These are phyloP conservation scores for Larimichthys crocea DNA, from an alignment of 2,113 vertebrate genomes.

Conservation along the genomic window DNA sequence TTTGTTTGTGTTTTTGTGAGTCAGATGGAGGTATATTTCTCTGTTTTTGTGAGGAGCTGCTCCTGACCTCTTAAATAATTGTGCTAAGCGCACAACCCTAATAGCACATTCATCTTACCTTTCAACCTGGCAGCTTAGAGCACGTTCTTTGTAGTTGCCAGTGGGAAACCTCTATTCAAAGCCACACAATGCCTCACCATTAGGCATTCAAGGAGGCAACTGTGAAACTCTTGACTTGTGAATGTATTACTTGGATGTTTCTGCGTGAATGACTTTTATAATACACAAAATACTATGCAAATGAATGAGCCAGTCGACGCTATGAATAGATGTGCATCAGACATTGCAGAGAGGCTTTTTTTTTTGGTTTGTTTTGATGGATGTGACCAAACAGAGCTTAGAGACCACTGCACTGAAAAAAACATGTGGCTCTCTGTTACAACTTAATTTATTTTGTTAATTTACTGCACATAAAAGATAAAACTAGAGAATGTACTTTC, in stretches of 20 bases:
- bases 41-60: background rate
- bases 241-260: constrained; percentile 46
- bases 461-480: constrained; percentile 29
- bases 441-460: constrained; percentile 38
- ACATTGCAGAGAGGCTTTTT: constrained; percentile 1
- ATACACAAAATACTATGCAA: constrained; percentile 50
- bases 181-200: background rate
- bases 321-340: constrained; percentile 27
- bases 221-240: constrained; percentile 11
- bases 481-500: background rate
- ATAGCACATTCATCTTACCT: background rate
- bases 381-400: constrained; percentile 4
- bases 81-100: background rate
- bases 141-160: background rate
- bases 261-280: constrained; percentile 34
- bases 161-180: constrained; percentile 4
- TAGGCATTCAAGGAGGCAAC: constrained; percentile 16
- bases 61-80: background rate
- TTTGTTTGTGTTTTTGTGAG: background rate
- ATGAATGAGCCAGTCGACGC: constrained; percentile 1
- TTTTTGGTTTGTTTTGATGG: constrained; percentile 1
- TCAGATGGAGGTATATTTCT: background rate
- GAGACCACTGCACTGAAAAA: constrained; percentile 6
- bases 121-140: background rate
- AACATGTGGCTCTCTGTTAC: background rate